A percentile compares a stretch with the other conserved stretches of the same genome.
Conservation (phyloP, 2,113 vertebrate genomes). For the Pseudois nayaur region DNA sequence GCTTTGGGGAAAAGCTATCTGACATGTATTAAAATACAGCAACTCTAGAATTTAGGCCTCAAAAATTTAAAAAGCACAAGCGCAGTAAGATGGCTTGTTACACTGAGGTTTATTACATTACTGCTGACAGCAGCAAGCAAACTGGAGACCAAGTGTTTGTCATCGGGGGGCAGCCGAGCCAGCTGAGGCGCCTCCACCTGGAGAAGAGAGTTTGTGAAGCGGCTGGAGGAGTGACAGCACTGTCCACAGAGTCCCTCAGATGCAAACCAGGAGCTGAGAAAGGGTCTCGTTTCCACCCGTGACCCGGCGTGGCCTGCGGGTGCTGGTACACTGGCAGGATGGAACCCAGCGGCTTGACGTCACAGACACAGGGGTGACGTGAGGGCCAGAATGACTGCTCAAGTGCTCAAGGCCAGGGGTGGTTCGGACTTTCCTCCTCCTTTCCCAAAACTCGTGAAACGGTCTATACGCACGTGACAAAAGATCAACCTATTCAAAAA, state of each 20-base stretch:
- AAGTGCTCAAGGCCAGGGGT: background rate
- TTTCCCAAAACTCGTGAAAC: too few species aligned
- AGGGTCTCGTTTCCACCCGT: background rate
- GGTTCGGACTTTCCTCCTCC: too few species aligned
- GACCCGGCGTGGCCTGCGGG: too few species aligned
- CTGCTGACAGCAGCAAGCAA: background rate
- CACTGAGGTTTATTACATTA: background rate
- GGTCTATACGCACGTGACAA: background rate
- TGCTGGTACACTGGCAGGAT: fast-evolving
- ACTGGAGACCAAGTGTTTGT: background rate
- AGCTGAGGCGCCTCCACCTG: fast-evolving
- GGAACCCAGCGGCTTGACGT: background rate
- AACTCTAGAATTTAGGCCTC: background rate
- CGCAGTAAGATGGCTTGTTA: background rate
- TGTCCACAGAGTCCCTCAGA: background rate
- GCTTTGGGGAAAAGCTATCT: background rate
- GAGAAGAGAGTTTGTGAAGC: background rate
- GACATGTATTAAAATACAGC: background rate
- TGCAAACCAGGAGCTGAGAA: background rate
- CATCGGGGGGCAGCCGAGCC: fast-evolving
- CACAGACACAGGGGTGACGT: background rate
- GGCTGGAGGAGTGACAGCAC: background rate
- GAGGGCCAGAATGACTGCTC: too few species aligned
- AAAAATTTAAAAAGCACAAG: background rate
- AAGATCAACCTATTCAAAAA: background rate